phyloP scores from a whole-genome alignment of 2,888 invertebrate genomes.

The Oithona nana region DNA sequence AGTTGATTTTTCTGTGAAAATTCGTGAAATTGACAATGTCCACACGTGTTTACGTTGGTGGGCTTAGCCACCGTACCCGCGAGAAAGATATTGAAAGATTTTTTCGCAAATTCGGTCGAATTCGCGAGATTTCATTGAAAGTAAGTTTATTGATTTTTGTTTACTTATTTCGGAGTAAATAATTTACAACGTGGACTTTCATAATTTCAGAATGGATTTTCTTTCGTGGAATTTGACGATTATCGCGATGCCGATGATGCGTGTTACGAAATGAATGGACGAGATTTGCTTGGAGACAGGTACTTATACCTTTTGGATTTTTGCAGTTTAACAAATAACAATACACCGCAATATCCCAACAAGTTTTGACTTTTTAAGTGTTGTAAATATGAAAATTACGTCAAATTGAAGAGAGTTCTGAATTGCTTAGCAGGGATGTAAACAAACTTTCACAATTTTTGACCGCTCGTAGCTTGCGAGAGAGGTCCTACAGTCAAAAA shows the following conservation, averaged over 20 bases:
- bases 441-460: too few species aligned
- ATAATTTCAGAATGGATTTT: constrained; percentile 63
- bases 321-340: not conserved
- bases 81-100: constrained; percentile 89
- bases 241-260: constrained; percentile 96
- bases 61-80: constrained; percentile 52
- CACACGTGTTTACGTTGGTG: constrained; percentile 51
- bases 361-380: not conserved
- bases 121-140: constrained; percentile 67
- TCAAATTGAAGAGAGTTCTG: too few species aligned
- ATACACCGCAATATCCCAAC: not conserved
- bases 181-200: not conserved
- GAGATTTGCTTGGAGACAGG: constrained; percentile 79
- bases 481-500: too few species aligned
- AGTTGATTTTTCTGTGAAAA: too few species aligned
- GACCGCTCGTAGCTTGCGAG: too few species aligned
- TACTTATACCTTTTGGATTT: constrained; percentile 35
- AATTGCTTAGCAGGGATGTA: too few species aligned
- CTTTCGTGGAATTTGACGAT: constrained; percentile 93
- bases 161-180: too few species aligned
- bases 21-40: constrained; percentile 1
- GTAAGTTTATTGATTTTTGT: too few species aligned
- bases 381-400: too few species aligned
- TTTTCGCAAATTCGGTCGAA: constrained; percentile 84
- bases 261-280: constrained; percentile 91